Conservation (phyloP, 2,113 vertebrate genomes). For the Cairina moschata region DNA sequence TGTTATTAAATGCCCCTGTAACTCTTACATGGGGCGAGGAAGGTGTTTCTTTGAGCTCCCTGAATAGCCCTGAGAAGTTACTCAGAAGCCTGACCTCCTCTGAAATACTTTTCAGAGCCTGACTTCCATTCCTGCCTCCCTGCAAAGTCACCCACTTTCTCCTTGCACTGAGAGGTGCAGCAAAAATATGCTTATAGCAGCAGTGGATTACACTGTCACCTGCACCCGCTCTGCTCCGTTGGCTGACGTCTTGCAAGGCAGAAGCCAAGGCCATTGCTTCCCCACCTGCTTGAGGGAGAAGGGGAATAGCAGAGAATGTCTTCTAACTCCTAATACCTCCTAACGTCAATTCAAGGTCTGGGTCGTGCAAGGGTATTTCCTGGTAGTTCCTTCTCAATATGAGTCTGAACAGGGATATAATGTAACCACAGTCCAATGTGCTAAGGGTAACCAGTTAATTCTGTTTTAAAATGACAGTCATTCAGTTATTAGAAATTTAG, state of each 20-base stretch:
- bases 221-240: neutral
- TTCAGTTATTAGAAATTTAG: neutral
- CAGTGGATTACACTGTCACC: neutral
- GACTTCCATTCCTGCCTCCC: neutral
- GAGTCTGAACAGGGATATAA: neutral
- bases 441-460: neutral
- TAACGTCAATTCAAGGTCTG: neutral
- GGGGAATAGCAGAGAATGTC: neutral
- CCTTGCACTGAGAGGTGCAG: neutral
- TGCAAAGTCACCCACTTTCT: neutral
- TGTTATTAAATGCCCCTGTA: neutral
- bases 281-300: neutral
- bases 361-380: neutral
- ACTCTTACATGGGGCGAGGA: neutral
- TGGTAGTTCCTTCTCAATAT: neutral
- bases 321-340: neutral
- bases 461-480: neutral
- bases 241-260: neutral
- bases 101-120: neutral
- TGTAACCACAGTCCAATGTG: neutral
- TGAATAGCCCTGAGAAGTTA: neutral
- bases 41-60: neutral
- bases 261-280: constrained; percentile 21
- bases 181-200: neutral
- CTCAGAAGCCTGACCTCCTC: neutral